Base-by-base conservation (phyloP, 1,140 invertebrate genomes). In the Aphelinus atriplicis region DNA sequence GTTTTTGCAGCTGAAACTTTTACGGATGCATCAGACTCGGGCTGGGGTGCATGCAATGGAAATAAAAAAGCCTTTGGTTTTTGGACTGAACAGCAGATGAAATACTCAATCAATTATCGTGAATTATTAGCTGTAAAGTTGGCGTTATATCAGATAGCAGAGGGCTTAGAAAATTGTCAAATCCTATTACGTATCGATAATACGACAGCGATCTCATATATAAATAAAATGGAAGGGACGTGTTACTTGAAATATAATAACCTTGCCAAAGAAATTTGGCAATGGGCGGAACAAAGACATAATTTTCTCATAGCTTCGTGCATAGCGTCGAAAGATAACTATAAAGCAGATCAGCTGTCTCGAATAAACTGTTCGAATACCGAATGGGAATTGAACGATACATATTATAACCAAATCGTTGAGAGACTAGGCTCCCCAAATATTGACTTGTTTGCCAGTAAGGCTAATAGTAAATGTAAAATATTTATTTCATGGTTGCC, bases 101-200 rank as follows among this genome's bases (percentile, higher is more conserved):
- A 1, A 50, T 5, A 50, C 1, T 56, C 58, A 10, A 69, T 69
- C 2, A 69, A 69, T 42, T 69, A 60, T 50, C 4, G n/a, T 6
- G 67, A 69, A 69, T 42, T 69, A 26, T 5, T 60, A 50, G 56
- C 67, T 7, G 67, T 48, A 4, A 7, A 48, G 3, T 26, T 60
- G 3, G 56, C 56, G 1, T 42, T 69, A 50, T 50, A 58, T 51
- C 42, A n/a, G 7, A 43, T 65, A 9, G n/a, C 48, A n/a, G 26
- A 51, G 2, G 45, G 50, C 3, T 10, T 42, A 1, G 3, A 6
- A 26, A 50, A 69, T 42, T 47, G 56, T 50, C 46, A 50, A 55
- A 68, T 81, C 26, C 60, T 81, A 3, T 57, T 80, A 10, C 48
- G 79, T 46, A 76, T 79, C 5, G 79, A 81, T 67, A 81, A 81